Evolutionary conservation across 2,888 invertebrate genomes (phyloP).

Genomic region (Tribolium freemani): DNA sequence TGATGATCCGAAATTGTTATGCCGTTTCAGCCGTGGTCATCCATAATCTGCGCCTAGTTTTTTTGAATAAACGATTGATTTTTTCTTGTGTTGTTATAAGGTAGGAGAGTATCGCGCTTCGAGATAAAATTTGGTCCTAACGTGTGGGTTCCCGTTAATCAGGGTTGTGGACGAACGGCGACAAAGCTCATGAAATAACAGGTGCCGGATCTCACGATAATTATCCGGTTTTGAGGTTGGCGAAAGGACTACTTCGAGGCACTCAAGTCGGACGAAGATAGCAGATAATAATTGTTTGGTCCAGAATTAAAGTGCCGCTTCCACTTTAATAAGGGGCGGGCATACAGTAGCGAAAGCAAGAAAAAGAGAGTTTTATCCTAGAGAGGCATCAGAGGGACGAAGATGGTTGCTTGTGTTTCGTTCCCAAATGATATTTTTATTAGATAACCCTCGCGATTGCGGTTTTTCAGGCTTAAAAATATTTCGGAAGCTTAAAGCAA

Average conservation of each 20-base stretch:
- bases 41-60: background rate
- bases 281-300: slow-evolving; percentile 64
- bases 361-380: slow-evolving; percentile 37
- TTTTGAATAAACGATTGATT: too few relatives aligned
- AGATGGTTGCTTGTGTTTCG: background rate
- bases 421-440: background rate
- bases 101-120: background rate
- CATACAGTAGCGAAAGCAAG: slow-evolving; percentile 61
- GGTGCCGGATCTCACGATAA: slow-evolving; percentile 45
- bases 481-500: too few relatives aligned
- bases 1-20: slow-evolving; percentile 42
- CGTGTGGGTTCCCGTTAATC: slow-evolving; percentile 39
- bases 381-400: slow-evolving; percentile 29
- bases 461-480: too few relatives aligned
- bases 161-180: slow-evolving; percentile 32
- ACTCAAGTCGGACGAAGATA: slow-evolving; percentile 46
- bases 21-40: background rate
- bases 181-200: slow-evolving; percentile 45
- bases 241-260: slow-evolving; percentile 22
- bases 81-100: too few relatives aligned
- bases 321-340: slow-evolving; percentile 65
- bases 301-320: slow-evolving; percentile 64
- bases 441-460: background rate
- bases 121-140: background rate
- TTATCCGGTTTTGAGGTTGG: slow-evolving; percentile 43